Conservation (phyloP, 2,888 invertebrate genomes). For the Anthophora plumipes region DNA sequence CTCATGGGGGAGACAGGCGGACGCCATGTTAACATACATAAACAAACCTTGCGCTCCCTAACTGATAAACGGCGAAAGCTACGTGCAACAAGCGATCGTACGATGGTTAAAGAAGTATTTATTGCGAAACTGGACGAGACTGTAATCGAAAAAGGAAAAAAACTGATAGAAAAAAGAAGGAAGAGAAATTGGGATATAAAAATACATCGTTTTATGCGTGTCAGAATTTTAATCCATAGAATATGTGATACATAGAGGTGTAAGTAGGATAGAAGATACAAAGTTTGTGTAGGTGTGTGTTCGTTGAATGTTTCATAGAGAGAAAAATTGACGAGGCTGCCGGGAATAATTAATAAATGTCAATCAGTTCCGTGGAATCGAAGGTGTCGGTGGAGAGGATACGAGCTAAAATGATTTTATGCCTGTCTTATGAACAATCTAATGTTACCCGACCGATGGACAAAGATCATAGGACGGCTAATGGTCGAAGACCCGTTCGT, state of each 20-base stretch:
- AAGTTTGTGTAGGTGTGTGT: conserved; percentile 20
- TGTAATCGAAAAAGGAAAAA: too few species aligned
- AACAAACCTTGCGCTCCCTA: conserved; percentile 80
- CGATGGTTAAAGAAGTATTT: conserved; percentile 4
- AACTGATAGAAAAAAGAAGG: neutral
- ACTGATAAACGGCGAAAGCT: conserved; percentile 79
- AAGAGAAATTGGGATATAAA: neutral
- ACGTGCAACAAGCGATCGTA: conserved; percentile 71
- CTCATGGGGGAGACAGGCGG: conserved; percentile 78
- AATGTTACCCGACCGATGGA: conserved; percentile 66
- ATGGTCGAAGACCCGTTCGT: conserved; percentile 77
- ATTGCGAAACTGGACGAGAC: neutral
- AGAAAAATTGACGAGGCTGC: conserved; percentile 38
- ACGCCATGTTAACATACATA: conserved; percentile 84
- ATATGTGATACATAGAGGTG: neutral
- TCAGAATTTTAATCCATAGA: neutral
- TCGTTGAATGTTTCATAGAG: neutral
- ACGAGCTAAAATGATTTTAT: conserved; percentile 62
- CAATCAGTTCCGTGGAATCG: conserved; percentile 60
- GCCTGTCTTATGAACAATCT: conserved; percentile 68
- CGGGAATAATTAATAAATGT: conserved; percentile 57
- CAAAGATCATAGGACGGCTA: conserved; percentile 79
- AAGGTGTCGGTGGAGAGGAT: conserved; percentile 54
- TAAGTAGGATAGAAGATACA: neutral
- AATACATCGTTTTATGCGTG: neutral